These are phyloP conservation scores for Byasa hedistus DNA, from an alignment of 2,888 invertebrate species.

Conservation along the genomic window DNA sequence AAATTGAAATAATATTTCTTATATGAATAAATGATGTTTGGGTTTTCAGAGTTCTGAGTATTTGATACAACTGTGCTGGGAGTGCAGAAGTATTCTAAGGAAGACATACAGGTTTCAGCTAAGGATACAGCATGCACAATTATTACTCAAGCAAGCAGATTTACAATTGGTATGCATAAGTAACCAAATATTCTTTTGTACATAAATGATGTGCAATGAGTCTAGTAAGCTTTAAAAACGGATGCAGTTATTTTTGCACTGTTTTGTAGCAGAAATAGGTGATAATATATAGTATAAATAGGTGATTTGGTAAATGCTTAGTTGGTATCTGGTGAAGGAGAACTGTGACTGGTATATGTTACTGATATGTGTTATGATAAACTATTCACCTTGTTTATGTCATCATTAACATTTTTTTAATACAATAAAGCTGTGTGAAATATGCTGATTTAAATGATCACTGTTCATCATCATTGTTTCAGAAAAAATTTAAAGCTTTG, in stretches of 20 bases:
- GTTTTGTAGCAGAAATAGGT: not conserved
- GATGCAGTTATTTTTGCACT: not conserved
- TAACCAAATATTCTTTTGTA: not conserved
- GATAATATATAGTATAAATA: too few species aligned
- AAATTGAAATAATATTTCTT: not conserved
- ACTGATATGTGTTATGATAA: too few species aligned
- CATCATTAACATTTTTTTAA: too few species aligned
- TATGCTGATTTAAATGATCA: not conserved
- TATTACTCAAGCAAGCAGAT: constrained; percentile 33
- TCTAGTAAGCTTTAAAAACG: too few species aligned
- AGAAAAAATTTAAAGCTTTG: not conserved
- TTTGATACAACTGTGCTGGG: constrained; percentile 41
- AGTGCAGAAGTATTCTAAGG: constrained; percentile 38
- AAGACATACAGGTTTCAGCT: constrained; percentile 37
- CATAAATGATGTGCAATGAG: too few species aligned
- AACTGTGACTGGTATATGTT: too few species aligned
- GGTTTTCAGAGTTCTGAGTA: constrained; percentile 32
- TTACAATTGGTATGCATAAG: constrained; percentile 27
- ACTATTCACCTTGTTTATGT: too few species aligned
- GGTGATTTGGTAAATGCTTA: too few species aligned
- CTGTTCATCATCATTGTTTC: not conserved
- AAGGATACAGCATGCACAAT: constrained; percentile 38
- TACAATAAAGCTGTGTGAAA: too few species aligned
- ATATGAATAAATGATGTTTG: not conserved
- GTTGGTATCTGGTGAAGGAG: too few species aligned